Evolutionary conservation across 2,113 vertebrate genomes (phyloP), one percentile per base, ranked within the genome.

Genomic region (Chamaea fasciata): DNA sequence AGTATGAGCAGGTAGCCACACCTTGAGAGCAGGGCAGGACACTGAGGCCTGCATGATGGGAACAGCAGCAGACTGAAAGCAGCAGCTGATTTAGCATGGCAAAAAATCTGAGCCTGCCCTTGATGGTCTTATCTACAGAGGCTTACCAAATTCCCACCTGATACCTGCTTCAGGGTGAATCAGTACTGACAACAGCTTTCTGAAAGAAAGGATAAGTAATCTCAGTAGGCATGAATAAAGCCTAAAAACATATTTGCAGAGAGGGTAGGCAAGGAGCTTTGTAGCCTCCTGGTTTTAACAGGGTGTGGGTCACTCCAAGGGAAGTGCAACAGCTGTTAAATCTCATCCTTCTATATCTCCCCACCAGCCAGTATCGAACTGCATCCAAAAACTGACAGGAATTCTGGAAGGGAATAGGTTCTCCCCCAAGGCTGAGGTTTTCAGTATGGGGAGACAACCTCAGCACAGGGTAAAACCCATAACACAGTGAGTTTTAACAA

Each of bases 301-400:
- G 5, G n/a, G 49, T 28, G 62, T 0, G 1, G 53, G 78, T 60
- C 67, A 85, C 94, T 85, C 31, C 0, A 49, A 91, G 75, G 87
- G 78, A 93, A 73, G 87, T 35, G 57, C 69, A 91, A 19, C 90
- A 89, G 74, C 60, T 94, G 90, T 47, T 85, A 70, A 94, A 83
- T 41, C 41, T 88, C 74, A 64, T 92, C 52, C 69, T 64, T 56
- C 70, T 78, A 13, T 13, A 15, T 56, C 62, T 76, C 41, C 44
- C 44, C 28, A 85, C 44, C 26, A 85, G 82, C 35, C 70, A 85
- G 57, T 28, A 76, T 85, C 82, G 56, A 56, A 85, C 8, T 33
- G 21, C 70, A 85, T 93, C 87, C 90, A 93, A 75, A 90, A 69
- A 53, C 62, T 73, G 92, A 69, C 62, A 83, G 87, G 33, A 68